Evolutionary conservation across 1,140 invertebrate genomes (phyloP).

Genomic region (Diorhabda carinulata): DNA sequence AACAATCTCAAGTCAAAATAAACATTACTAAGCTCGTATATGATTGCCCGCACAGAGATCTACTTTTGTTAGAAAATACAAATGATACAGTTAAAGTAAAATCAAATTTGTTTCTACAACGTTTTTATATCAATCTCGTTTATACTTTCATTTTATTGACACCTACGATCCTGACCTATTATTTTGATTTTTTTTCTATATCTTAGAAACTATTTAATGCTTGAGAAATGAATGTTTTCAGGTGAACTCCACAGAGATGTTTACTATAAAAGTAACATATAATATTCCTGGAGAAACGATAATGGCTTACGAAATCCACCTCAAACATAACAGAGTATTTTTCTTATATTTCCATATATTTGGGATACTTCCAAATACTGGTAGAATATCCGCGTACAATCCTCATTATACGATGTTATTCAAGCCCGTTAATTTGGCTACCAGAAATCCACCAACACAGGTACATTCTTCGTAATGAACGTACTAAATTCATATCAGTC

Average conservation of each 20-base stretch:
- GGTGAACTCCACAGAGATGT: neutral
- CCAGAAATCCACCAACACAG: constrained; percentile 24
- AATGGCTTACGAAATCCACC: constrained; percentile 25
- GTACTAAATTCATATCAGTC: too few relatives aligned
- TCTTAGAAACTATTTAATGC: too few relatives aligned
- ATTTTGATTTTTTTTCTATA: too few relatives aligned
- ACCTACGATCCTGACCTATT: too few relatives aligned
- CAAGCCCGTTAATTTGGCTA: constrained; percentile 21
- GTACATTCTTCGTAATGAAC: too few relatives aligned
- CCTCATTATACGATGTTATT: neutral
- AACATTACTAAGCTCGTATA: constrained; percentile 28
- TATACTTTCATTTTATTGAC: too few relatives aligned
- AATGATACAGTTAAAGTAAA: neutral
- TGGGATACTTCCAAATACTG: constrained; percentile 10
- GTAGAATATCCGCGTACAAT: constrained; percentile 11
- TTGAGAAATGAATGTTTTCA: neutral
- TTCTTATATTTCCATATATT: constrained; percentile 28
- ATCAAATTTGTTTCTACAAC: neutral
- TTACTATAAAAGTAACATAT: constrained; percentile 22
- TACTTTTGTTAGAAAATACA: constrained; percentile 21
- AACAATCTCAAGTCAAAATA: constrained; percentile 18
- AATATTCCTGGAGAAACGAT: constrained; percentile 6
- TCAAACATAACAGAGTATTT: constrained; percentile 25
- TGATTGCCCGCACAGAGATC: constrained; percentile 36
- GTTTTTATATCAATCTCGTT: too few relatives aligned